phyloP scores from a whole-genome alignment of 2,797 vertebrate species.

The Lepidocolaptes lacrymiger region DNA sequence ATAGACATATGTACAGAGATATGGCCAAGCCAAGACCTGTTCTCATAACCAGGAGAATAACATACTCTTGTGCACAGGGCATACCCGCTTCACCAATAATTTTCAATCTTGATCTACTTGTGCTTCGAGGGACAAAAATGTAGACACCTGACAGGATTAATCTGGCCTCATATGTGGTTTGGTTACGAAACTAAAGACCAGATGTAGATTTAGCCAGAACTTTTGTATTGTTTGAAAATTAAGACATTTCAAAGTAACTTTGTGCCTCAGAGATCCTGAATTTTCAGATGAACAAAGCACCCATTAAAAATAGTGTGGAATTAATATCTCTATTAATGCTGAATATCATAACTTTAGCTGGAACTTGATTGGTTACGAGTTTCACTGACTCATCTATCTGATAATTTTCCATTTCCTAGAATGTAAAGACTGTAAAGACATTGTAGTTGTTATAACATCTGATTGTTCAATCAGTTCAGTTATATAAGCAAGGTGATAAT shows the following conservation, averaged over 20 bases:
- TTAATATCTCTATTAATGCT: not conserved
- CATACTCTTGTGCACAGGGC: not conserved
- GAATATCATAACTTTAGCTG: not conserved
- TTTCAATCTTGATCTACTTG: not conserved
- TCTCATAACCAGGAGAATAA: not conserved
- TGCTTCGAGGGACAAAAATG: not conserved
- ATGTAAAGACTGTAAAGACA: not conserved
- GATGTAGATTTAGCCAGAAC: not conserved
- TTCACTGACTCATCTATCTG: not conserved
- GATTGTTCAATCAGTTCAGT: not conserved
- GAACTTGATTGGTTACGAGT: not conserved
- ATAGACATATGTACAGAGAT: not conserved
- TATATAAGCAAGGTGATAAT: not conserved
- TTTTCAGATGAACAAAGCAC: not conserved
- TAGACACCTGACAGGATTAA: not conserved
- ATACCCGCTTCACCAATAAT: not conserved
- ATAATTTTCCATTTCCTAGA: not conserved
- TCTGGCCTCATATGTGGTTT: not conserved
- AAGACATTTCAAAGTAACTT: not conserved
- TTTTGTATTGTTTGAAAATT: not conserved
- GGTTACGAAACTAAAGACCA: not conserved
- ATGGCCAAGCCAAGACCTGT: not conserved
- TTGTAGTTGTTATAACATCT: not conserved
- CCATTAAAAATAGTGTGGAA: not conserved
- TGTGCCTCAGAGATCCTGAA: not conserved